Conservation (phyloP, 2,113 vertebrate genomes). For the Centropus bengalensis region DNA sequence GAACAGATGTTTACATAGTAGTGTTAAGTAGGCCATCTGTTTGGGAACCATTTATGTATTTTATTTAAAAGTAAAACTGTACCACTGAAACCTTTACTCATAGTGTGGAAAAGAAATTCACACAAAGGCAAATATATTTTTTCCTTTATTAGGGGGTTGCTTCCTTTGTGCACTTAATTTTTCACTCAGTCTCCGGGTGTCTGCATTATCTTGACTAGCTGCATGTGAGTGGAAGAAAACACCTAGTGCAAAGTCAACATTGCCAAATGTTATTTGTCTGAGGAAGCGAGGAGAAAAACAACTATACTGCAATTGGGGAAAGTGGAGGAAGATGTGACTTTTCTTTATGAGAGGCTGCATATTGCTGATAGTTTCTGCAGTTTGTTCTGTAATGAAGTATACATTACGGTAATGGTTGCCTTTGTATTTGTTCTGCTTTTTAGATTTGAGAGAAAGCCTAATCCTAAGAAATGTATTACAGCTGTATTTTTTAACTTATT, state of each 20-base stretch:
- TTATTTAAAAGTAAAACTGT: constrained; percentile 66
- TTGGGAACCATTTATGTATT: constrained; percentile 56
- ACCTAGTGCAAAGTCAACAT: background rate
- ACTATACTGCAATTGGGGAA: background rate
- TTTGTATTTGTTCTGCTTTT: constrained; percentile 7
- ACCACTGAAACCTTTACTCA: constrained; percentile 7
- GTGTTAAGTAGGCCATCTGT: constrained; percentile 71
- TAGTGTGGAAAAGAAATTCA: background rate
- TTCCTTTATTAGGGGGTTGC: background rate
- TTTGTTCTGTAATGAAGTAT: constrained; percentile 2
- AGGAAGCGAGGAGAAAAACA: background rate
- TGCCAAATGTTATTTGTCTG: background rate
- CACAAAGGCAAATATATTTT: background rate
- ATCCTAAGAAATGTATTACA: background rate
- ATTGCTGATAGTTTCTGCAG: constrained; percentile 5
- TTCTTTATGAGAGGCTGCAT: background rate
- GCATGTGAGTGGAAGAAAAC: background rate
- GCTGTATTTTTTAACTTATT: background rate
- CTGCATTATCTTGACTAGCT: background rate
- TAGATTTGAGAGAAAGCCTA: background rate
- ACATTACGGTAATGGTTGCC: background rate
- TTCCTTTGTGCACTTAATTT: background rate
- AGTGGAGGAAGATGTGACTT: background rate
- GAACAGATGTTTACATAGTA: constrained; percentile 74
- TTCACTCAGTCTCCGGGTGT: background rate